Evolutionary conservation across 2,113 vertebrate genomes (phyloP), one percentile per base, ranked within the genome.

Genomic region (Tamias sibiricus): DNA sequence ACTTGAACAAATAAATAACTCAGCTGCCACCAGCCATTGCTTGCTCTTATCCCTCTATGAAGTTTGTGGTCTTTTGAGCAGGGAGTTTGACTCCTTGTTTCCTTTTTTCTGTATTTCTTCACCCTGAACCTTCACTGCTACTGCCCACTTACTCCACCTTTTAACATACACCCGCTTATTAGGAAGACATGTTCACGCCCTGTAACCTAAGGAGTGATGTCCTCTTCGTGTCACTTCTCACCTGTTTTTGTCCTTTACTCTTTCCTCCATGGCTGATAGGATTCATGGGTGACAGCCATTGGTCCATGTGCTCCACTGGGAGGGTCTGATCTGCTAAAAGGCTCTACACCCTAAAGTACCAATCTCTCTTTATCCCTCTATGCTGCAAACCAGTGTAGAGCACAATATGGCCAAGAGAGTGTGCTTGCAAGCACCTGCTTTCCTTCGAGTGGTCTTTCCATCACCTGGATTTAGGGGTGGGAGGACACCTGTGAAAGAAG

Each of bases 241-340:
- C 14, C 42, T 47, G 4, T 44, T 57, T 37, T 30, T 37, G 8
- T 30, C n/a, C 69, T 14, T 94, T 54, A 22, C 52, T 75, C 66
- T 17, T 9, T 9, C 28, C 40, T 85, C 44, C 13, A 3, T 9
- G 2, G 37, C 9, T 30, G 40, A 17, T 47, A 47, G 0, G 0
- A 35, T 22, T 77, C 62, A 6, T 35, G n/a, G 42, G 24, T 35
- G 40, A 72, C 35, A 37, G 14, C 12, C 12, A 40, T 14, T 22
- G 2, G 28, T 40, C 49, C 26, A 40, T 19, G 7, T 12, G 52
- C 49, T 86, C 74, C 20, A 19, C 42, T 40, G 20, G 40, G 54
- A 89, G 49, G 35, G 42, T 87, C 47, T 66, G 52, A 54, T 75
- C 69, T 92, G 26, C 49, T 22, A 40, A 86, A 62, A 88, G 24